Percentiles rank a stretch among this genome's conserved stretches.
phyloP scores from a whole-genome alignment of 1,140 invertebrate species.

The Harpegnathos saltator region DNA sequence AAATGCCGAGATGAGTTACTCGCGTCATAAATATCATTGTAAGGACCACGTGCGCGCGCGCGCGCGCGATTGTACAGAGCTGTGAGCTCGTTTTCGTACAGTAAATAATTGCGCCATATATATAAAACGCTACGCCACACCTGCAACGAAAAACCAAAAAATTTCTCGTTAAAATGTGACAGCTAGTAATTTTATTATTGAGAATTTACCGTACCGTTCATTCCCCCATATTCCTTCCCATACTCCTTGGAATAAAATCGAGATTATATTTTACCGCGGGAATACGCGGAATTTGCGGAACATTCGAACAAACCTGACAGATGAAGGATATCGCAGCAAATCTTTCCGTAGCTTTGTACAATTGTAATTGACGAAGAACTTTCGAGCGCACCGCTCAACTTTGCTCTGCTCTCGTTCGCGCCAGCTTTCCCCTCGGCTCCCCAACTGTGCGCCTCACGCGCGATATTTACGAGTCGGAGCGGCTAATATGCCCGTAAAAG shows the following conservation, averaged over 20 bases:
- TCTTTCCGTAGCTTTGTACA: not conserved
- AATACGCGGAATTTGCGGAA: too few relatives aligned
- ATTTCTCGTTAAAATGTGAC: not conserved
- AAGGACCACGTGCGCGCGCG: not conserved
- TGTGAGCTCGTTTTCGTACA: not conserved
- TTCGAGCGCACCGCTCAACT: not conserved
- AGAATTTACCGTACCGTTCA: not conserved
- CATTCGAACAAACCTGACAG: too few relatives aligned
- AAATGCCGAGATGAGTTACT: conserved; percentile 16
- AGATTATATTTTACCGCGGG: too few relatives aligned
- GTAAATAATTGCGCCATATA: not conserved
- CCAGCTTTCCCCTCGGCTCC: too few relatives aligned
- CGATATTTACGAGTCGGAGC: conserved; percentile 26
- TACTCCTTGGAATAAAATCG: too few relatives aligned
- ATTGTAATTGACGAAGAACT: not conserved
- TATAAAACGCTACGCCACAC: not conserved
- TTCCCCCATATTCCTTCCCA: too few relatives aligned
- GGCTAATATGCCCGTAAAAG: not conserved
- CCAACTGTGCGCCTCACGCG: not conserved
- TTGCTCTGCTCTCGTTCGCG: not conserved
- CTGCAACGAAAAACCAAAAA: not conserved
- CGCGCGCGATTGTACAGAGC: not conserved
- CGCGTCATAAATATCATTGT: not conserved
- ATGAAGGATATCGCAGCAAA: not conserved
- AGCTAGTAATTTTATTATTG: not conserved